phyloP scores from a whole-genome alignment of 2,113 vertebrate species.

The Tragelaphus imberbis region DNA sequence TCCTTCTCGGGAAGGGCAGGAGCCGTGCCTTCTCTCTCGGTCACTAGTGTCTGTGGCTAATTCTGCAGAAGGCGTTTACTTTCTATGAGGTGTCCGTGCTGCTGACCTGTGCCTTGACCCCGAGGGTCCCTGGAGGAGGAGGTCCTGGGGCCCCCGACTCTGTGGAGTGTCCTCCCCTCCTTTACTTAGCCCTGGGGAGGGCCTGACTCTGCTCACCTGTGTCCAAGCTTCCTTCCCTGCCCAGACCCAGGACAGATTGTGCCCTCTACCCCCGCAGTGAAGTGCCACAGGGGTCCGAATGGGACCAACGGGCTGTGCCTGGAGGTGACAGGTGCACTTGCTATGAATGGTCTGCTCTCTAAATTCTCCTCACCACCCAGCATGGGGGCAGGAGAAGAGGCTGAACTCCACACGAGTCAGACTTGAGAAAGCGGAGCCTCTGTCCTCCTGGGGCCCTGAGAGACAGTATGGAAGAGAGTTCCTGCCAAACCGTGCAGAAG shows the following conservation, averaged over 20 bases:
- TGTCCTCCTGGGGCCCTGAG: neutral
- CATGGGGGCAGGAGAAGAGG: fast-evolving
- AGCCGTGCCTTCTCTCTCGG: fast-evolving
- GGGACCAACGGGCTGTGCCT: fast-evolving
- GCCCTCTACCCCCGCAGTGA: fast-evolving
- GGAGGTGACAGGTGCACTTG: neutral
- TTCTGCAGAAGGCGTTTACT: fast-evolving
- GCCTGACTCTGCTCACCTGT: fast-evolving
- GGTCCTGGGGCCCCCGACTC: fast-evolving
- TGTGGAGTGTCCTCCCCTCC: fast-evolving
- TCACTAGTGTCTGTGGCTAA: fast-evolving
- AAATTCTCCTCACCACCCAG: too few relatives aligned
- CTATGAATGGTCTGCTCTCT: fast-evolving
- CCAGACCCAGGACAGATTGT: neutral
- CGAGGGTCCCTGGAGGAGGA: fast-evolving
- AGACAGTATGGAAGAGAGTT: neutral
- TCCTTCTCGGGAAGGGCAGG: neutral
- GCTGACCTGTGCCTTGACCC: fast-evolving
- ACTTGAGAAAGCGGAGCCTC: fast-evolving
- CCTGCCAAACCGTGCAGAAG: fast-evolving
- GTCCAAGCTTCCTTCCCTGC: fast-evolving
- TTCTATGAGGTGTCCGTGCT: fast-evolving
- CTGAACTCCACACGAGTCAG: too few relatives aligned
- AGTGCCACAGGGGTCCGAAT: fast-evolving
- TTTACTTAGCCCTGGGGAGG: fast-evolving